Evolutionary conservation across 2,797 vertebrate species (phyloP).

Genomic region (Lacerta bilineata): DNA sequence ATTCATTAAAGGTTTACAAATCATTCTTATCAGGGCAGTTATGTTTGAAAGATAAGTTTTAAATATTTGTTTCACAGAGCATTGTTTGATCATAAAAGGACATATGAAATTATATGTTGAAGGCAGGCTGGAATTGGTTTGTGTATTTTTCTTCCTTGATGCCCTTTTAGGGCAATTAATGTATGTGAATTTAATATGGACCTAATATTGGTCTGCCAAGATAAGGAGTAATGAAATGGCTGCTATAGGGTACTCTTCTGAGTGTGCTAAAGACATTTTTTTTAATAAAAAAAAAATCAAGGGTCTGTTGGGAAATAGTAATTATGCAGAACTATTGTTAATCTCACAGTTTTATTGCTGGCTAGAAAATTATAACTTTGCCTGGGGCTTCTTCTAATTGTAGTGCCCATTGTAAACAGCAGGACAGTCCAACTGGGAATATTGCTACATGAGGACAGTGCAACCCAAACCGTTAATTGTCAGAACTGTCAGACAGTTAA

Average conservation of each 20-base stretch:
- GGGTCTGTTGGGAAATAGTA: conserved; percentile 27
- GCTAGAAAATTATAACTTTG: conserved; percentile 41
- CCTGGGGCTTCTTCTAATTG: conserved; percentile 46
- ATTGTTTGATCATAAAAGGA: conserved; percentile 81
- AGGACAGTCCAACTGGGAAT: conserved; percentile 44
- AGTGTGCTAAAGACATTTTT: not conserved
- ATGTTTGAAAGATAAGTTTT: conserved; percentile 81
- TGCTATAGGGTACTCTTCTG: conserved; percentile 28
- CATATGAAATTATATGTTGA: conserved; percentile 76
- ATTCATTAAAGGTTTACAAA: conserved; percentile 86
- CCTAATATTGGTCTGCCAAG: conserved; percentile 40
- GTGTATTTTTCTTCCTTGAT: conserved; percentile 57
- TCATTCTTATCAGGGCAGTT: conserved; percentile 80
- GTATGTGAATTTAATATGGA: conserved; percentile 60
- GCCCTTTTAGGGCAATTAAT: conserved; percentile 58
- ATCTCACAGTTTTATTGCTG: conserved; percentile 43
- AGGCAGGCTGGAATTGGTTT: conserved; percentile 67
- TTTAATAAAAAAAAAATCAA: conserved; percentile 8
- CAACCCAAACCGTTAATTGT: conserved; percentile 29
- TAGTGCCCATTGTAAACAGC: not conserved
- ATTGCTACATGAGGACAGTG: not conserved
- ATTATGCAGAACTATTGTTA: conserved; percentile 36
- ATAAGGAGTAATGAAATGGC: conserved; percentile 40
- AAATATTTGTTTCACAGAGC: conserved; percentile 79
- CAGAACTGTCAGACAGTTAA: conserved; percentile 40